Conservation (phyloP, 2,113 vertebrate species). For the Crotalus helleri region DNA sequence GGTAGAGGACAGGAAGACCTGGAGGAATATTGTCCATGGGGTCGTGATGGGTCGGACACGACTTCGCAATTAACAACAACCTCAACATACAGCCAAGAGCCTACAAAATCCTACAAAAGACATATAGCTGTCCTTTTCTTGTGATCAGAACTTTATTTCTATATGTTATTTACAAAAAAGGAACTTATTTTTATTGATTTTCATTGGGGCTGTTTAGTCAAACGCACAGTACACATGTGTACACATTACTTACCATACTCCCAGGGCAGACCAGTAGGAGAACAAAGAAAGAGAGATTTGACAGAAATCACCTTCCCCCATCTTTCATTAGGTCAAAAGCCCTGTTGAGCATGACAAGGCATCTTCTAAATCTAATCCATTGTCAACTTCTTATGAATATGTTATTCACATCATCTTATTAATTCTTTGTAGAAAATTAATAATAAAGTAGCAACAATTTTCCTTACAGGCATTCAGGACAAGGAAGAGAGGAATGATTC, state of each 20-base stretch:
- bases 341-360: not conserved
- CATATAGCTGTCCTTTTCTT: not conserved
- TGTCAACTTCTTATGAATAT: conserved; percentile 28
- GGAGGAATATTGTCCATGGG: too few relatives aligned
- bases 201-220: too few relatives aligned
- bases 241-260: not conserved
- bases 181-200: not conserved
- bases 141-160: not conserved
- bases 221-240: not conserved
- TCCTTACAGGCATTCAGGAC: conserved; percentile 35
- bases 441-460: conserved; percentile 56
- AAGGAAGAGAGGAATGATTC: conserved; percentile 50
- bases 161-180: not conserved
- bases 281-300: not conserved
- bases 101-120: not conserved
- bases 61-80: too few relatives aligned
- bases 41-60: too few relatives aligned
- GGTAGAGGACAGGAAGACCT: too few relatives aligned
- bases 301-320: not conserved
- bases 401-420: conserved; percentile 20
- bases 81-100: not conserved
- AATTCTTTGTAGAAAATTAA: conserved; percentile 57
- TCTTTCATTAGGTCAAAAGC: not conserved
- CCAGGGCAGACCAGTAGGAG: not conserved
- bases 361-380: conserved; percentile 38